These are phyloP conservation scores for Ceratothoa steindachneri DNA, from an alignment of 2,888 invertebrate genomes.

Conservation along the genomic window DNA sequence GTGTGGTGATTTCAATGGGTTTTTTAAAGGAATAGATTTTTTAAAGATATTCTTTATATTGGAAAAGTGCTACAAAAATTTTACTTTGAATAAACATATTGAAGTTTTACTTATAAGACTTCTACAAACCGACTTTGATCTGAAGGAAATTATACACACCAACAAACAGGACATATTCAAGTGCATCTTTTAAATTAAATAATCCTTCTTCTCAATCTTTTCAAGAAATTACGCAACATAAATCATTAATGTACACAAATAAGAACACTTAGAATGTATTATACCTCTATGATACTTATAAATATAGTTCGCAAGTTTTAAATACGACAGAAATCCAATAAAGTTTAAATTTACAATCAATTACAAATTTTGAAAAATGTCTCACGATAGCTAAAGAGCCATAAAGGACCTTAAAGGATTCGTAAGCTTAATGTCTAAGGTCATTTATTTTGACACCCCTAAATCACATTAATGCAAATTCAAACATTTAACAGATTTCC, in stretches of 20 bases:
- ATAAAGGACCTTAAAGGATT: background rate
- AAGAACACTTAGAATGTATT: background rate
- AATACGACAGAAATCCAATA: background rate
- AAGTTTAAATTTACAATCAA: background rate
- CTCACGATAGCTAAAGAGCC: background rate
- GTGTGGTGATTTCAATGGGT: background rate
- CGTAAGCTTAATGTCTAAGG: background rate
- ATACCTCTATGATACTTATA: background rate
- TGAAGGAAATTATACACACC: too few species aligned
- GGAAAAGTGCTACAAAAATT: background rate
- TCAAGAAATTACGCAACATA: background rate
- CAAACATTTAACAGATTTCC: background rate
- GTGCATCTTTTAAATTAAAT: too few species aligned
- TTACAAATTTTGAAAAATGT: background rate
- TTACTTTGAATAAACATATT: background rate
- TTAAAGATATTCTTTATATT: background rate
- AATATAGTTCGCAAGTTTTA: background rate
- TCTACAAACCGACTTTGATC: too few species aligned
- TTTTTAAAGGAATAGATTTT: background rate
- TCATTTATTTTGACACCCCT: slow-evolving; percentile 3
- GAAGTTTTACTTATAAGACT: background rate
- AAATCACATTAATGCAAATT: slow-evolving; percentile 15
- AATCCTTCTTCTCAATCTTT: background rate
- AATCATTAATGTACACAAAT: background rate
- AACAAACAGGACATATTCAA: too few species aligned